Conservation (phyloP, 2,113 vertebrate genomes). For the Hemichromis elongatus region DNA sequence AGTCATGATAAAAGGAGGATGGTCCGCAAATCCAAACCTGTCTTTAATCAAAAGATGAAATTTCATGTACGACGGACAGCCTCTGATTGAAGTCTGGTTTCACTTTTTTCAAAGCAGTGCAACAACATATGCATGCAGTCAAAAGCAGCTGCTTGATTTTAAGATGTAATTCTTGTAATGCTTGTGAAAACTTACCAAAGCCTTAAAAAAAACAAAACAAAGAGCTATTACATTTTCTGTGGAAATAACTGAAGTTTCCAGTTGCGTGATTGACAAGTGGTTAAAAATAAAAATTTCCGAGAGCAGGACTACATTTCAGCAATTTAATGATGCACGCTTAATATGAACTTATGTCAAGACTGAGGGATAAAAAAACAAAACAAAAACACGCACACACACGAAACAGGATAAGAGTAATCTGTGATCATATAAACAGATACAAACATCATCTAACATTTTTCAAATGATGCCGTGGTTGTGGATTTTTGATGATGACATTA, state of each 20-base stretch:
- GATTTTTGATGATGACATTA: not conserved
- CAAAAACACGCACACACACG: not conserved
- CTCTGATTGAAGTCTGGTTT: slow-evolving; percentile 69
- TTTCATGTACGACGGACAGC: slow-evolving; percentile 61
- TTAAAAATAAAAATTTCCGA: slow-evolving; percentile 31
- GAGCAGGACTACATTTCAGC: not conserved
- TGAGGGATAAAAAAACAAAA: not conserved
- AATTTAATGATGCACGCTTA: slow-evolving; percentile 3
- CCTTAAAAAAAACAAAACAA: slow-evolving; percentile 33
- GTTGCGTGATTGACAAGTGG: slow-evolving; percentile 45
- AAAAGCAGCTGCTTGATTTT: slow-evolving; percentile 68
- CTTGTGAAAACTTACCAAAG: slow-evolving; percentile 47
- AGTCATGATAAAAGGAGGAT: slow-evolving; percentile 56
- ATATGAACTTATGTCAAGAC: slow-evolving; percentile 5
- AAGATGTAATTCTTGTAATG: slow-evolving; percentile 53
- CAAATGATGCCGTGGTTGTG: not conserved
- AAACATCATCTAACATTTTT: not conserved
- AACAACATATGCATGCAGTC: slow-evolving; percentile 64
- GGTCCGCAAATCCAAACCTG: slow-evolving; percentile 65
- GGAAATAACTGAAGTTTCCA: not conserved
- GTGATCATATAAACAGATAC: slow-evolving; percentile 26
- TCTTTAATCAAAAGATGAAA: slow-evolving; percentile 68
- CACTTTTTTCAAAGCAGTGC: slow-evolving; percentile 64
- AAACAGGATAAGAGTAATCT: not conserved
- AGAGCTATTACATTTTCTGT: slow-evolving; percentile 33